Evolutionary conservation across 1,140 invertebrate genomes (phyloP).

Genomic region (Zophobas atratus): DNA sequence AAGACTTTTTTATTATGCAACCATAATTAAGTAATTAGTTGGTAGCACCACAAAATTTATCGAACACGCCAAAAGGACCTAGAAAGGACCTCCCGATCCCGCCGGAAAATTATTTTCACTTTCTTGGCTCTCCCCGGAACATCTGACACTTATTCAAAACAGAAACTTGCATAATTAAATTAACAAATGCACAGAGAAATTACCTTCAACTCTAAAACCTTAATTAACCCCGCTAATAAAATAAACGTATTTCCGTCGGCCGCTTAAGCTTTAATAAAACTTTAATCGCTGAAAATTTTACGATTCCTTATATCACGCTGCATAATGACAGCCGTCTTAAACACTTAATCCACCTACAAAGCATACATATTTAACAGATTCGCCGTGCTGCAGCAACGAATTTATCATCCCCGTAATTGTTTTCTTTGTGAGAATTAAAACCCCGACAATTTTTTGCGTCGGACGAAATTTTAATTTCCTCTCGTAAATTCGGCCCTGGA

Average conservation of each 20-base stretch:
- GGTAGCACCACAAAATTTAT: no score
- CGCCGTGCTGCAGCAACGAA: neutral
- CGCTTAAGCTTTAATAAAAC: neutral
- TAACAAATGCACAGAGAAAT: no score
- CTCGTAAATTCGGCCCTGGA: neutral
- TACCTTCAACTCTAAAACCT: neutral
- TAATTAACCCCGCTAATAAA: neutral
- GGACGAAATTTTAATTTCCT: slow-evolving; percentile 3
- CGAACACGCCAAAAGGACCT: no score
- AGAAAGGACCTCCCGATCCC: no score
- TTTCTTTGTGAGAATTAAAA: neutral
- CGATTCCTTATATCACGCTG: neutral
- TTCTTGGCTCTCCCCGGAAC: no score
- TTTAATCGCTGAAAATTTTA: neutral
- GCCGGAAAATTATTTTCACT: no score
- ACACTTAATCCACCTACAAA: no score
- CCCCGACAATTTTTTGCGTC: neutral
- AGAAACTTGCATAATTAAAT: neutral
- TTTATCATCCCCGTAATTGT: neutral
- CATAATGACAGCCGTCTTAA: no score
- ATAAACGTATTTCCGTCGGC: neutral
- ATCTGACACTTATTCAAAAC: no score
- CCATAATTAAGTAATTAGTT: no score
- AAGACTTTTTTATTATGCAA: no score
- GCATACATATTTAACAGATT: no score